Percentiles rank a stretch among this genome's conserved stretches.
Evolutionary conservation across 1,140 invertebrate genomes (phyloP).

Genomic region (Scaptomyza pallida): DNA sequence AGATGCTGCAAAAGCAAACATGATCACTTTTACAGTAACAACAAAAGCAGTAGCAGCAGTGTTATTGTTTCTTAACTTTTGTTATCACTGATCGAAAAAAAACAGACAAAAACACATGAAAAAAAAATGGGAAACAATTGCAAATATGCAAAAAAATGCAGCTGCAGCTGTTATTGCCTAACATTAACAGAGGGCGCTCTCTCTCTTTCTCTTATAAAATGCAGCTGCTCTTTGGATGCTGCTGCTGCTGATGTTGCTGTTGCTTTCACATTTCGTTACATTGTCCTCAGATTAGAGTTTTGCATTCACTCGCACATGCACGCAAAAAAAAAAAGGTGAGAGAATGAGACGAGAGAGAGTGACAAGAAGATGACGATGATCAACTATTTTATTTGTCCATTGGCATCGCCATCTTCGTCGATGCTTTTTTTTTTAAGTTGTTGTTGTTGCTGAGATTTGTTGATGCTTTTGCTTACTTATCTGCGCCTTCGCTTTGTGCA

Average conservation of each 20-base stretch:
- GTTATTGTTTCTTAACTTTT: not conserved
- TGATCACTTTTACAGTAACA: conserved; percentile 9
- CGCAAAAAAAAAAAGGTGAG: conserved; percentile 13
- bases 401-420: conserved; percentile 10
- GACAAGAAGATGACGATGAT: conserved; percentile 17
- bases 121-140: conserved; percentile 6
- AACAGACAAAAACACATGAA: not conserved
- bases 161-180: conserved; percentile 4
- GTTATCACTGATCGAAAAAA: conserved; percentile 14
- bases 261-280: conserved; percentile 27
- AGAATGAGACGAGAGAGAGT: no score
- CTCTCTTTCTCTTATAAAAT: conserved; percentile 1
- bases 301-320: conserved; percentile 24
- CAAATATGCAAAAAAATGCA: conserved; percentile 8
- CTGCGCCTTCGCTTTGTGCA: conserved; percentile 61
- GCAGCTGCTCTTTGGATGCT: conserved; percentile 13
- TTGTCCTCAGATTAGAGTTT: conserved; percentile 15
- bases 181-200: not conserved
- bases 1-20: not conserved
- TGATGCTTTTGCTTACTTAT: conserved; percentile 64
- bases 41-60: not conserved
- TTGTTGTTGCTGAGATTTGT: conserved; percentile 6
- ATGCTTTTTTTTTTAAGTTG: not conserved
- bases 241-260: conserved; percentile 10
- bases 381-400: conserved; percentile 1